Conservation (phyloP, 2,797 vertebrate species). For the Micropoecilia bifurca region DNA sequence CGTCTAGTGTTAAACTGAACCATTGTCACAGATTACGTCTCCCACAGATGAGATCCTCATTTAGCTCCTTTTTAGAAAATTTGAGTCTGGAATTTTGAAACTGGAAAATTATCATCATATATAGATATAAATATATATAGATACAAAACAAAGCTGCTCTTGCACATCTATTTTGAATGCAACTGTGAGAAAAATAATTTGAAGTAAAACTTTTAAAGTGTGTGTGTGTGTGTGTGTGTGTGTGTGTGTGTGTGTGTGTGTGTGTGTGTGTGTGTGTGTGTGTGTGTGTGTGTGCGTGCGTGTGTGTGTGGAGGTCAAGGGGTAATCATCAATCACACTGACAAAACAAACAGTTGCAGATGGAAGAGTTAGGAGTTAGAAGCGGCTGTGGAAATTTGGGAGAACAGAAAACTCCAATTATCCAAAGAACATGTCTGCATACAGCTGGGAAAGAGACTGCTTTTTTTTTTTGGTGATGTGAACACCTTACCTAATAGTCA, state of each 20-base stretch:
- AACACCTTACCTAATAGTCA: slow-evolving; percentile 70
- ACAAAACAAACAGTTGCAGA: background rate
- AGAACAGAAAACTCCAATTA: slow-evolving; percentile 47
- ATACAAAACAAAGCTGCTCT: background rate
- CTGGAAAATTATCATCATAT: background rate
- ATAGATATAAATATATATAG: background rate
- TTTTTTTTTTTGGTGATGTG: slow-evolving; percentile 54
- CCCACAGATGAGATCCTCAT: background rate
- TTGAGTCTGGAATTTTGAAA: background rate
- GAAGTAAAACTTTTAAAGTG: background rate
- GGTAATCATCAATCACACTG: background rate
- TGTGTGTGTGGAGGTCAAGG: background rate
- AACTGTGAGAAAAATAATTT: background rate
- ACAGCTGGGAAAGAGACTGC: slow-evolving; percentile 54
- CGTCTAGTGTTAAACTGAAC: background rate
- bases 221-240: no score
- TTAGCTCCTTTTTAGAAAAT: background rate
- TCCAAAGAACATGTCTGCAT: slow-evolving; percentile 47
- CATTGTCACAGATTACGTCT: background rate
- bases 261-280: no score
- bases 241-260: no score
- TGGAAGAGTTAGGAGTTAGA: slow-evolving; percentile 9
- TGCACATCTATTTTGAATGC: background rate
- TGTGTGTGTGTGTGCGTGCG: no score
- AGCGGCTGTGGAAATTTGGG: slow-evolving; percentile 24